phyloP scores from a whole-genome alignment of 2,888 invertebrate species.

The Hydriomena furcata region DNA sequence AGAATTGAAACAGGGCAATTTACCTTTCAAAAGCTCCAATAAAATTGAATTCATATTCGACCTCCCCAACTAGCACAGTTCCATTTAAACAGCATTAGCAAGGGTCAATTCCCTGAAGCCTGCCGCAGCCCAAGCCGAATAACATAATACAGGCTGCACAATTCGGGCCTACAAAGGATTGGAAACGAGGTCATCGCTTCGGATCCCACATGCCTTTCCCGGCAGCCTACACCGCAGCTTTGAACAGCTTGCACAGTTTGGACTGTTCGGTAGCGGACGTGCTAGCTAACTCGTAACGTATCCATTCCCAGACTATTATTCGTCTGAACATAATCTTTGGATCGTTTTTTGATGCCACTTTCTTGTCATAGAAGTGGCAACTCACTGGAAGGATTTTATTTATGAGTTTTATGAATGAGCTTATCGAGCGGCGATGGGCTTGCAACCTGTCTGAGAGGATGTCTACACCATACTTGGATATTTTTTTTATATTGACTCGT shows the following conservation, averaged over 20 bases:
- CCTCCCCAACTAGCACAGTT: slow-evolving; percentile 12
- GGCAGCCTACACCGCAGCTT: slow-evolving; percentile 3
- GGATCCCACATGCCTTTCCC: slow-evolving; percentile 28
- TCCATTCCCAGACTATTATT: background rate
- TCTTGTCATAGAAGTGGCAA: too few species aligned
- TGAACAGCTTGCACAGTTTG: slow-evolving; percentile 7
- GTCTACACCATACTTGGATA: too few species aligned
- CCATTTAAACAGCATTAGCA: slow-evolving; percentile 23
- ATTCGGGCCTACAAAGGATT: slow-evolving; percentile 35
- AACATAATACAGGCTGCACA: slow-evolving; percentile 31
- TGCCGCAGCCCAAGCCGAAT: slow-evolving; percentile 13
- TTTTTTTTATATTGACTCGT: too few species aligned
- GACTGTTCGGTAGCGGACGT: background rate
- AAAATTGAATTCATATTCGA: slow-evolving; percentile 16
- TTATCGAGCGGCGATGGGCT: too few species aligned
- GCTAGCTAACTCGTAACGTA: background rate
- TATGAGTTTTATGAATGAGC: too few species aligned
- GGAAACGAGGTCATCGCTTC: slow-evolving; percentile 31
- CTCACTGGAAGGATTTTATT: too few species aligned
- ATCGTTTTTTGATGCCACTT: background rate
- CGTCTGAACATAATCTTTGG: background rate
- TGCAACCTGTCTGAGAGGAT: too few species aligned
- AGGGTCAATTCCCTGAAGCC: slow-evolving; percentile 30
- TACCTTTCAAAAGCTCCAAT: slow-evolving; percentile 1
- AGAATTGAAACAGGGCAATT: slow-evolving; percentile 5